Conservation (phyloP, 2,888 invertebrate species). For the Quadroppia sp. region DNA sequence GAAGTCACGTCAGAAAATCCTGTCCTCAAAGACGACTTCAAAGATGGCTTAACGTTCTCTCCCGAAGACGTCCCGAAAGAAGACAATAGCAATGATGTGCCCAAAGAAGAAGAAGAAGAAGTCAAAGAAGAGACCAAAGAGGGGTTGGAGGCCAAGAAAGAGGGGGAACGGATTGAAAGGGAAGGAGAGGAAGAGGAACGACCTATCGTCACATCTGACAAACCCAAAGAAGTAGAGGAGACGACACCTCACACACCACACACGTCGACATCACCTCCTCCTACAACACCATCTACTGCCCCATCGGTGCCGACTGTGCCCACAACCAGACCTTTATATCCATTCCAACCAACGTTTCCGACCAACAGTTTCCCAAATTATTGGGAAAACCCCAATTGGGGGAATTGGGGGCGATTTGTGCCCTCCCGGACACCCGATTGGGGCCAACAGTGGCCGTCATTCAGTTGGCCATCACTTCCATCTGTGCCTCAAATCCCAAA, state of each 20-base stretch:
- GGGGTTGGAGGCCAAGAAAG: not conserved
- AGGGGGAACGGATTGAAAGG: slow-evolving; percentile 9
- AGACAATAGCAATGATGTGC: not conserved
- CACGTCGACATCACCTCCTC: not conserved
- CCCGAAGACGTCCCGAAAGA: not conserved
- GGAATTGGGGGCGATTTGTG: slow-evolving; percentile 21
- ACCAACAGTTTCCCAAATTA: slow-evolving; percentile 9
- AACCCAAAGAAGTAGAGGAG: not conserved
- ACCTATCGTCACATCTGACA: not conserved
- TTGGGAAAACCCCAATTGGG: slow-evolving; percentile 28
- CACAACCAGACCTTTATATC: not conserved
- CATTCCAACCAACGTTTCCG: not conserved
- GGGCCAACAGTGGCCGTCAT: slow-evolving; percentile 11
- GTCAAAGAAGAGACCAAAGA: slow-evolving; percentile 14
- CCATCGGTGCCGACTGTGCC: slow-evolving; percentile 1
- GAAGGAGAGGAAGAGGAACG: not conserved
- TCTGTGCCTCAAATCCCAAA: not conserved
- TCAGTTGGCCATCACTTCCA: slow-evolving; percentile 21
- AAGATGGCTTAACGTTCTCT: too few species aligned
- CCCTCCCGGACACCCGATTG: not conserved
- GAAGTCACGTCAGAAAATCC: not conserved
- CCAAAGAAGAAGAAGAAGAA: not conserved
- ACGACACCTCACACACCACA: slow-evolving; percentile 1
- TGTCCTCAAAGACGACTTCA: not conserved
- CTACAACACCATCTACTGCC: not conserved